Evolutionary conservation across 1,140 invertebrate genomes (phyloP), one percentile per base, ranked within the genome.

Genomic region (Formica selysi): DNA sequence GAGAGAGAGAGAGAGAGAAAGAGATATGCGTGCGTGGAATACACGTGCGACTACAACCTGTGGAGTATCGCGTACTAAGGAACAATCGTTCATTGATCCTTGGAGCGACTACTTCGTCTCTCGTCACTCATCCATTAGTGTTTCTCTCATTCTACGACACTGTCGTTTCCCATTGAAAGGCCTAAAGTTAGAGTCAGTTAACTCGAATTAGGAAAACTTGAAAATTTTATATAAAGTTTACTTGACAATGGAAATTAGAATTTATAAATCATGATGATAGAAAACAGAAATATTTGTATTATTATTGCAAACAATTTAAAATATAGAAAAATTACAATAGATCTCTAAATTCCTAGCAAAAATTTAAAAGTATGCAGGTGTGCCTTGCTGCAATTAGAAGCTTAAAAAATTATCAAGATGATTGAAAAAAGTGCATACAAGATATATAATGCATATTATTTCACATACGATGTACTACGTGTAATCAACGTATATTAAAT

Each of bases 1-100:
- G 38, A 68, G 64, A 74, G 64, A 71, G 70, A 48, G 44, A 48
- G 44, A 44, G 13, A 48, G 44, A 48, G 41, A 44, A 36, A 78
- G 32, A 16, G 36, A 70, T 19, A 74, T 36, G 87, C 38, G 57
- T 62, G 26, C 44, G 44, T 80, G 73, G 19, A 59, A 73, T 85
- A 74, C 71, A 86, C 83, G 87, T 68, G 67, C 70, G 54, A 38
- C 36, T 64, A 78, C 87, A 89, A 89, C 85, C 85, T 89, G 88
- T 91, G 62, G 88, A 90, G 81, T 57, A 86, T 61, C 29, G 76
- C 51, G 64, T 61, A 79, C 65, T 54, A 71, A 87, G 70, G 70
- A 89, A 89, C 81, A 87, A 88, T 90, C 86, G 86, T 90, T 90
- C 89, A 89, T 89, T 86, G 88, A 90, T 90, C 64, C 76, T 83